A percentile compares a stretch with the other conserved stretches of the same genome.
Conservation (phyloP, 2,797 vertebrate species). For the Coregonus sp. region DNA sequence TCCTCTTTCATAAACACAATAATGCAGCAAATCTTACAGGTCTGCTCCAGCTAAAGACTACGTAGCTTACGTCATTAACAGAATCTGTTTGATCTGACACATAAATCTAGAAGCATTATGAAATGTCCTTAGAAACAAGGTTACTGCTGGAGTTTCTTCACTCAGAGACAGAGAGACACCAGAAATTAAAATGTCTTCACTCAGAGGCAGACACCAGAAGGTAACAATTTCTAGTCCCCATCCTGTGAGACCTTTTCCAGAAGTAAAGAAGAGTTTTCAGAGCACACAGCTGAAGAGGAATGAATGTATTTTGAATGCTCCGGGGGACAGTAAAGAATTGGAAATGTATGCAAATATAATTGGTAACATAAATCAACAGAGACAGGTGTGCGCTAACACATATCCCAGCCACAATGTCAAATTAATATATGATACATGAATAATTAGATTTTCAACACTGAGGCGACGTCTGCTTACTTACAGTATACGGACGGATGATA, state of each 20-base stretch:
- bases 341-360: slow-evolving; percentile 22
- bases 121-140: neutral
- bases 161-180: neutral
- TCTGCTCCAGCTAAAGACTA: neutral
- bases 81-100: neutral
- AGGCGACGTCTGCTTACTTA: neutral
- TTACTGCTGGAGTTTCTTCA: neutral
- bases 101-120: too few relatives aligned
- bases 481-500: neutral
- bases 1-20: neutral
- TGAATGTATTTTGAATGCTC: neutral
- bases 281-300: neutral
- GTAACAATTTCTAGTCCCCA: neutral
- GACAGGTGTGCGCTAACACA: slow-evolving; percentile 13
- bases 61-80: slow-evolving; percentile 1
- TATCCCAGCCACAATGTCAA: neutral
- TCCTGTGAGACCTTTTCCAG: neutral
- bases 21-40: neutral
- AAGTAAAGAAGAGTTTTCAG: neutral
- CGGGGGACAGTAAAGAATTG: neutral
- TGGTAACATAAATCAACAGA: slow-evolving; percentile 33
- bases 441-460: neutral
- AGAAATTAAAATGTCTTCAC: too few relatives aligned
- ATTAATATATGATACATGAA: neutral
- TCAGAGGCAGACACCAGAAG: neutral